These are phyloP conservation scores for Callaeas wilsoni DNA, from an alignment of 2,113 vertebrate genomes.

Conservation along the genomic window DNA sequence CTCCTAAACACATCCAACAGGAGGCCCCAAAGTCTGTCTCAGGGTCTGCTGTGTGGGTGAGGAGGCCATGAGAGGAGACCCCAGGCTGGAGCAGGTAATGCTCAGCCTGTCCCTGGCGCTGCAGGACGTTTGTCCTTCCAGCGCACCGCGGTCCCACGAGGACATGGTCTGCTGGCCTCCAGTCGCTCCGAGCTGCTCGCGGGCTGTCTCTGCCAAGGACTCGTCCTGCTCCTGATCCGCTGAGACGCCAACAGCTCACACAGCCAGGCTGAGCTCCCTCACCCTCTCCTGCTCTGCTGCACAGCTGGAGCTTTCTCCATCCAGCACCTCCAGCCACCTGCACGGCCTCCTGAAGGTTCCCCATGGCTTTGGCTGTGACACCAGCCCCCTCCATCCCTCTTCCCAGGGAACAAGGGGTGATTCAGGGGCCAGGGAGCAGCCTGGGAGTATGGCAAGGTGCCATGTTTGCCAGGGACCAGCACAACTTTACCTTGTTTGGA, in stretches of 20 bases:
- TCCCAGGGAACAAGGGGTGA: fast-evolving
- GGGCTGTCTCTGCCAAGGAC: background rate
- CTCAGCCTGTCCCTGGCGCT: background rate
- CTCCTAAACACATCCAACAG: background rate
- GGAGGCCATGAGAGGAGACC: fast-evolving
- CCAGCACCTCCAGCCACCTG: background rate
- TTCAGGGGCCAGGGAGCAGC: background rate
- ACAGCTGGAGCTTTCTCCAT: background rate
- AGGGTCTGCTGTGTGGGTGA: background rate
- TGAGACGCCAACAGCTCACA: background rate
- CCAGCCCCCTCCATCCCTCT: background rate
- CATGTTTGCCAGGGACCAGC: background rate
- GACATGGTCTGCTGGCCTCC: background rate
- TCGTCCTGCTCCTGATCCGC: background rate
- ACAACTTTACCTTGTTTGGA: background rate
- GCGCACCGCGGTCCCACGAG: fast-evolving
- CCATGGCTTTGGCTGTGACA: fast-evolving
- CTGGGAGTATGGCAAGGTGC: fast-evolving
- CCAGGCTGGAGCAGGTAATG: background rate
- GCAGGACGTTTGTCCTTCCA: background rate
- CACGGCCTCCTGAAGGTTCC: fast-evolving
- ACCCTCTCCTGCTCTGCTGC: background rate
- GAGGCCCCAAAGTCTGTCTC: background rate
- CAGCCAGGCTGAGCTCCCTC: background rate
- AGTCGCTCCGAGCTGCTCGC: background rate